Conservation (phyloP, 2,113 vertebrate genomes). For the Lanius collurio region DNA sequence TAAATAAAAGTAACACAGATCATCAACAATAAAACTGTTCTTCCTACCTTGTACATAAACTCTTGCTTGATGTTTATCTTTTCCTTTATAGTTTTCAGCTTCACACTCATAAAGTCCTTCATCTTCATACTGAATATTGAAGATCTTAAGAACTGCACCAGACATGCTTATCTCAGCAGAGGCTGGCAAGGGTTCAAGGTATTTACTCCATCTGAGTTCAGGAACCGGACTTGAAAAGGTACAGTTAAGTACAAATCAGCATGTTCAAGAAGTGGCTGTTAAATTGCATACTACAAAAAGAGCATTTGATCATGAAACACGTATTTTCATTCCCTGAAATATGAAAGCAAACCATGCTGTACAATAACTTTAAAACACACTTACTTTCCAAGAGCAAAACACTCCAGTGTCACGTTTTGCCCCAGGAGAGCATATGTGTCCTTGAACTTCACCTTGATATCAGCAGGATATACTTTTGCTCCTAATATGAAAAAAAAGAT, state of each 20-base stretch:
- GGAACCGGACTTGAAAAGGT: slow-evolving; percentile 86
- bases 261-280: background rate
- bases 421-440: slow-evolving; percentile 86
- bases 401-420: slow-evolving; percentile 93
- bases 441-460: slow-evolving; percentile 91
- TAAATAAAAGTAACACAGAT: background rate
- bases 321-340: background rate
- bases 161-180: slow-evolving; percentile 85
- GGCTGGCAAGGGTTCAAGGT: slow-evolving; percentile 82
- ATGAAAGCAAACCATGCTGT: background rate
- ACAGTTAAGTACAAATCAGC: slow-evolving; percentile 35
- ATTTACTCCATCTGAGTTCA: slow-evolving; percentile 88
- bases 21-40: background rate
- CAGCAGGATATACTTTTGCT: slow-evolving; percentile 90
- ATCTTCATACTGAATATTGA: slow-evolving; percentile 89
- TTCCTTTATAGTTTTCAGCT: slow-evolving; percentile 89
- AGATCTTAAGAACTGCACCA: slow-evolving; percentile 88
- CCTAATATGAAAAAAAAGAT: slow-evolving; percentile 70
- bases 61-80: slow-evolving; percentile 84
- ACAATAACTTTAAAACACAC: slow-evolving; percentile 53
- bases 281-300: slow-evolving; percentile 7
- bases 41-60: slow-evolving; percentile 87
- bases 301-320: background rate
- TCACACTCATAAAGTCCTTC: slow-evolving; percentile 90
- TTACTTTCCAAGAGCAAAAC: slow-evolving; percentile 98